Percentiles rank a stretch among this genome's conserved stretches.
Evolutionary conservation across 2,113 vertebrate genomes (phyloP).

Genomic region (Gobiocypris rarus): DNA sequence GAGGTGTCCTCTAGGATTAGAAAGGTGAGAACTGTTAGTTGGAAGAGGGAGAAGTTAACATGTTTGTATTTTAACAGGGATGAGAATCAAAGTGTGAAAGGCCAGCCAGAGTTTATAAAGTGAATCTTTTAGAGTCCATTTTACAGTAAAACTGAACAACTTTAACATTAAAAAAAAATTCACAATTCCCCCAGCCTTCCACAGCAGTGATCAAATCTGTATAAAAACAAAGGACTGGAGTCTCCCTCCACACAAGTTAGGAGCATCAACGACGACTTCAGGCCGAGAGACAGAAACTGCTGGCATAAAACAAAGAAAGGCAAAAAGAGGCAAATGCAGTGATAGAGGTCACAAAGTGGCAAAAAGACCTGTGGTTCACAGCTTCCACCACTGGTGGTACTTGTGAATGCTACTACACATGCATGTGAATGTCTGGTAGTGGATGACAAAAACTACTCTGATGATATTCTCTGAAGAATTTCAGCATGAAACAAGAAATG

Average conservation of each 20-base stretch:
- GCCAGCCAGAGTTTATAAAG: conserved; percentile 39
- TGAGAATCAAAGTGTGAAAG: conserved; percentile 50
- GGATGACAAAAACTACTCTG: background rate
- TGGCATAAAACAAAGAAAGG: conserved; percentile 5
- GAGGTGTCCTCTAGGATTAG: conserved; percentile 21
- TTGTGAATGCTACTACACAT: conserved; percentile 9
- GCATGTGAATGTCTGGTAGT: conserved; percentile 16
- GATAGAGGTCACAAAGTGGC: conserved; percentile 11
- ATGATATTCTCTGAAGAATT: background rate
- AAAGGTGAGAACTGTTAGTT: conserved; percentile 37
- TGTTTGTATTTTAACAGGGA: conserved; percentile 17
- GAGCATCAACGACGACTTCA: conserved; percentile 3
- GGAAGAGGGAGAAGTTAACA: conserved; percentile 33
- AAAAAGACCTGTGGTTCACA: background rate
- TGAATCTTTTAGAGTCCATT: background rate
- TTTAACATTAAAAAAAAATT: conserved; percentile 8
- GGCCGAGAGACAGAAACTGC: background rate
- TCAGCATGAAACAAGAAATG: background rate
- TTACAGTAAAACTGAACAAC: background rate
- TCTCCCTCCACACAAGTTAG: background rate
- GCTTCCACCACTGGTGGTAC: background rate
- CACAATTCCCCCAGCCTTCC: background rate
- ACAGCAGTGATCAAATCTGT: conserved; percentile 63
- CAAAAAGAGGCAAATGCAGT: conserved; percentile 14
- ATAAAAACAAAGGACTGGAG: conserved; percentile 31